A percentile compares a stretch with the other conserved stretches of the same genome.
phyloP scores from a whole-genome alignment of 1,140 invertebrate species.

The Meloidogyne hapla region DNA sequence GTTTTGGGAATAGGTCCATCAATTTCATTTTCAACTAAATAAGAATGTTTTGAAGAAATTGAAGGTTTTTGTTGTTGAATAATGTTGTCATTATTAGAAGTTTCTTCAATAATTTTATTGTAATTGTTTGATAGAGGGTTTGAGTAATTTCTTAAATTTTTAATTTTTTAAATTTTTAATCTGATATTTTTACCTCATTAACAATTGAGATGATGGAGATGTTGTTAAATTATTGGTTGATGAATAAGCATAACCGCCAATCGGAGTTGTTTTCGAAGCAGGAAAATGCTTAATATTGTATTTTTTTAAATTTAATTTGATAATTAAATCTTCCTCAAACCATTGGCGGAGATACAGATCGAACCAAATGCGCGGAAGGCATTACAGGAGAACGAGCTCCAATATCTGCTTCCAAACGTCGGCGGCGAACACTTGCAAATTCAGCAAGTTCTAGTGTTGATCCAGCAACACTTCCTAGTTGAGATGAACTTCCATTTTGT shows the following conservation, averaged over 20 bases:
- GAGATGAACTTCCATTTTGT: neutral
- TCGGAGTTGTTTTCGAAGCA: neutral
- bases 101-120: slow-evolving; percentile 2
- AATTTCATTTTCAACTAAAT: neutral
- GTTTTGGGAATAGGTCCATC: neutral
- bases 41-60: neutral
- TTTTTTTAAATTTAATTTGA: slow-evolving; percentile 3
- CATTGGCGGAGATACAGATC: slow-evolving; percentile 20
- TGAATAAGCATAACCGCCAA: neutral
- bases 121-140: neutral
- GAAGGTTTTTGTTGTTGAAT: neutral
- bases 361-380: slow-evolving; percentile 18
- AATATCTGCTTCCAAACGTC: slow-evolving; percentile 13
- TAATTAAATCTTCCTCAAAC: neutral
- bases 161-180: neutral
- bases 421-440: slow-evolving; percentile 37
- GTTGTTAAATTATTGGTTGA: neutral
- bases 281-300: slow-evolving; percentile 5
- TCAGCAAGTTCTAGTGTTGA: slow-evolving; percentile 30
- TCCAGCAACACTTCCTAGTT: neutral
- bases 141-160: neutral
- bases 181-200: neutral
- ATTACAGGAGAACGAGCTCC: neutral
- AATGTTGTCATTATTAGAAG: neutral
- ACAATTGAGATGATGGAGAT: neutral